Evolutionary conservation across 2,113 vertebrate species (phyloP).

Genomic region (Cheirogaleus medius): DNA sequence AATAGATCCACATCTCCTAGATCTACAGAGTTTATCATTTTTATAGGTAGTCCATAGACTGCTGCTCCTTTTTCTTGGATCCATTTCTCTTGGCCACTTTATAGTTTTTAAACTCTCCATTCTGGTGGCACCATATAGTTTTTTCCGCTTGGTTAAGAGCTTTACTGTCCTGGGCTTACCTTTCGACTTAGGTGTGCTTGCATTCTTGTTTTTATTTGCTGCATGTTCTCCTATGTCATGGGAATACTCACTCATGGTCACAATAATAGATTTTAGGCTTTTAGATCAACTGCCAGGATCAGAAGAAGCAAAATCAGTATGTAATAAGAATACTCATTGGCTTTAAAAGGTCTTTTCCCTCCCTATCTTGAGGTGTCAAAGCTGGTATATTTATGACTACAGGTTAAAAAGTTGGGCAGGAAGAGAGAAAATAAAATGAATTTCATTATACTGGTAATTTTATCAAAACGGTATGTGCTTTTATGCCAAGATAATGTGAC

Average conservation of each 20-base stretch:
- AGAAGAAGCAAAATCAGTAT: not conserved
- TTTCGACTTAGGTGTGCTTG: not conserved
- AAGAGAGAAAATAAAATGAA: not conserved
- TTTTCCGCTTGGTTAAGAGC: not conserved
- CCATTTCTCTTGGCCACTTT: not conserved
- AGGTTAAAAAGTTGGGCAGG: not conserved
- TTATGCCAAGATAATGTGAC: not conserved
- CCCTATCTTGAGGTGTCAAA: not conserved
- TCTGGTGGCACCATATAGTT: not conserved
- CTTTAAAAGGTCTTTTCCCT: not conserved
- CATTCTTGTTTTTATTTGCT: not conserved
- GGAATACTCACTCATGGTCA: not conserved
- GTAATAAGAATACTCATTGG: not conserved
- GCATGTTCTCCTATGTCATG: not conserved
- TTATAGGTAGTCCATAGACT: not conserved
- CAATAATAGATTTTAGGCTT: not conserved
- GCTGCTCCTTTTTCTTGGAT: not conserved
- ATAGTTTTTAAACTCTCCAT: not conserved
- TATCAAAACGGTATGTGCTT: not conserved
- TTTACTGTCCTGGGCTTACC: not conserved
- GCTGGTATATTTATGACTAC: not conserved
- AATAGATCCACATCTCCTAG: not conserved
- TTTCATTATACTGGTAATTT: not conserved
- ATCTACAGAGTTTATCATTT: not conserved
- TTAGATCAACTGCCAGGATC: not conserved